phyloP scores from a whole-genome alignment of 2,888 invertebrate species.

The Erebia aethiops region DNA sequence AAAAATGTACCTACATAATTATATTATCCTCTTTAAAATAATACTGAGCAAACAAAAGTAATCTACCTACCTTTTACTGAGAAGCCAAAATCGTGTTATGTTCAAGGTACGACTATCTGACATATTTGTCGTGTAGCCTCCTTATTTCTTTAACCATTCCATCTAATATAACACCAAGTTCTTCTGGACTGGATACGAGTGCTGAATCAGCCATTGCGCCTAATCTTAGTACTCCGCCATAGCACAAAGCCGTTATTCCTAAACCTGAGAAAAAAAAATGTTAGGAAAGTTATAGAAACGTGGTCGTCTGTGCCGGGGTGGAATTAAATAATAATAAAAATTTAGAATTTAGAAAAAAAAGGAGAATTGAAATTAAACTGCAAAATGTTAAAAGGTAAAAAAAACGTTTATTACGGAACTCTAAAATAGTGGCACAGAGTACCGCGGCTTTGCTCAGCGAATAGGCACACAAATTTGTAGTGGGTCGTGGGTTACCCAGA shows the following conservation, averaged over 20 bases:
- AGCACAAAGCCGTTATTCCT: conserved; percentile 75
- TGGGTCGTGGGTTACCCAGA: too few species aligned
- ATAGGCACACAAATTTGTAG: too few species aligned
- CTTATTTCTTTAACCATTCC: conserved; percentile 66
- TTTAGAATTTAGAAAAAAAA: too few species aligned
- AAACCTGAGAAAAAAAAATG: conserved; percentile 58
- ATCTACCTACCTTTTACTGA: conserved; percentile 63
- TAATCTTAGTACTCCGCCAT: conserved; percentile 72
- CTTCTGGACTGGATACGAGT: conserved; percentile 58
- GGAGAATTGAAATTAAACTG: too few species aligned
- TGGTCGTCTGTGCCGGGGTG: too few species aligned
- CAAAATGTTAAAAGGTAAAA: too few species aligned
- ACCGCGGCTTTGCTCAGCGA: too few species aligned
- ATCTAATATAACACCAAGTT: conserved; percentile 63
- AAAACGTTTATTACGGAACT: too few species aligned
- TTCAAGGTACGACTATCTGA: conserved; percentile 37
- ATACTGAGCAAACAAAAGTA: neutral
- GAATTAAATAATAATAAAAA: too few species aligned
- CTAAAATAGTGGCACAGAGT: too few species aligned
- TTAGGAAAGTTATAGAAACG: too few species aligned
- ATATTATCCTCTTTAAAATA: neutral
- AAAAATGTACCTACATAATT: neutral
- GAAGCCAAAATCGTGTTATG: conserved; percentile 45
- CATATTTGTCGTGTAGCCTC: conserved; percentile 51
- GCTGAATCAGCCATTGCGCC: conserved; percentile 73